Conservation (phyloP, 2,113 vertebrate genomes). For the Silurus glanis region DNA sequence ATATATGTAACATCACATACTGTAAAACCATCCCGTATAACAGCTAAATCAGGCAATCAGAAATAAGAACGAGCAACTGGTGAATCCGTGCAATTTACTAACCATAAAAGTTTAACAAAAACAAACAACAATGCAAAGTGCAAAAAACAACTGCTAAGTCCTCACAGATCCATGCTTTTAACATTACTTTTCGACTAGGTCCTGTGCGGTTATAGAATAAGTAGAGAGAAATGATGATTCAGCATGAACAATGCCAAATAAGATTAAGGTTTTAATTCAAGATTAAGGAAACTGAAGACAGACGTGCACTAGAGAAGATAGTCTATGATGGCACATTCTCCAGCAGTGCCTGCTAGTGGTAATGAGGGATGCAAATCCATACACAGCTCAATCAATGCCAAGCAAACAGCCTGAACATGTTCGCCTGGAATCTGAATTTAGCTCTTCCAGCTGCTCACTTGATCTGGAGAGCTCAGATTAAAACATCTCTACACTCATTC, state of each 20-base stretch:
- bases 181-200: too few species aligned
- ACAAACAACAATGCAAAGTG: background rate
- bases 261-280: background rate
- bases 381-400: slow-evolving; percentile 52
- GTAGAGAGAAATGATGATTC: background rate
- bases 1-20: background rate
- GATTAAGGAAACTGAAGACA: too few species aligned
- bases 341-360: background rate
- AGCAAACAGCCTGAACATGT: slow-evolving; percentile 66
- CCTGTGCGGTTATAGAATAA: background rate
- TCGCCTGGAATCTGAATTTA: slow-evolving; percentile 74
- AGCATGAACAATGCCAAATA: background rate
- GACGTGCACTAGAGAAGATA: background rate
- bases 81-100: background rate
- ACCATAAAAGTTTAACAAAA: background rate
- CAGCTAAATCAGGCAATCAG: background rate
- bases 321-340: background rate
- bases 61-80: background rate
- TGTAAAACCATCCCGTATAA: background rate
- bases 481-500: background rate
- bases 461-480: slow-evolving; percentile 72
- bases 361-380: slow-evolving; percentile 19
- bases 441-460: slow-evolving; percentile 81
- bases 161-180: background rate
- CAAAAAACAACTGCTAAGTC: background rate